Evolutionary conservation across 2,888 invertebrate genomes (phyloP).

Genomic region (Tholera decimalis): DNA sequence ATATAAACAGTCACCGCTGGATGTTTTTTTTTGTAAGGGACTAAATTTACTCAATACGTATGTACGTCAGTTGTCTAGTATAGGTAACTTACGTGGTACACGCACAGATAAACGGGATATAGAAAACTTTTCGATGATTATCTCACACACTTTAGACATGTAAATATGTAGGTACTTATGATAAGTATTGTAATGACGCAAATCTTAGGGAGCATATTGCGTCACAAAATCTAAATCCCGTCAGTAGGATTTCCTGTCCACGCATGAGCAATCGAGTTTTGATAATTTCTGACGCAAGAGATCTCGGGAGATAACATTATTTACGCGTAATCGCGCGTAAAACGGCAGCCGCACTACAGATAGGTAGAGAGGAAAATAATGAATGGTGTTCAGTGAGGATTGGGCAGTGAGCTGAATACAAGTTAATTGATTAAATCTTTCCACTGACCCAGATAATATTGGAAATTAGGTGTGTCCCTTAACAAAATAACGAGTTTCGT

Average conservation of each 20-base stretch:
- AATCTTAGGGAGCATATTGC: background rate
- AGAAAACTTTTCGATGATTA: constrained; percentile 13
- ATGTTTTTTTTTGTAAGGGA: too few species aligned
- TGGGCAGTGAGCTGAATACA: background rate
- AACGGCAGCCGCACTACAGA: background rate
- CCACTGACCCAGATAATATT: constrained; percentile 36
- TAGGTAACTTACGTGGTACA: too few species aligned
- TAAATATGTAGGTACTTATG: too few species aligned
- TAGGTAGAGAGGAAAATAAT: constrained; percentile 1
- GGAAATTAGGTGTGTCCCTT: constrained; percentile 15
- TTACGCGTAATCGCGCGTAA: constrained; percentile 3
- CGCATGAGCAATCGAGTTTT: constrained; percentile 3
- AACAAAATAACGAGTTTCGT: background rate
- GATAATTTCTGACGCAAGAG: constrained; percentile 33
- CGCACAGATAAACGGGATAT: background rate
- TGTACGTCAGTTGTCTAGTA: too few species aligned
- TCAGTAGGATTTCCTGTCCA: constrained; percentile 26
- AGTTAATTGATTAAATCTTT: constrained; percentile 22
- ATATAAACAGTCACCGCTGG: too few species aligned
- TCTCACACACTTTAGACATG: background rate
- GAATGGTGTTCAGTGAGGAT: constrained; percentile 12
- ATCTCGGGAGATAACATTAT: constrained; percentile 4
- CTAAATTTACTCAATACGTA: too few species aligned
- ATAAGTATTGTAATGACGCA: constrained; percentile 29
- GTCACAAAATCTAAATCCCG: constrained; percentile 22